A percentile compares a stretch with the other conserved stretches of the same genome.
These are phyloP conservation scores for Parazoanthus darwini DNA, from an alignment of 92 coral and sea anemone genomes.

Conservation along the genomic window DNA sequence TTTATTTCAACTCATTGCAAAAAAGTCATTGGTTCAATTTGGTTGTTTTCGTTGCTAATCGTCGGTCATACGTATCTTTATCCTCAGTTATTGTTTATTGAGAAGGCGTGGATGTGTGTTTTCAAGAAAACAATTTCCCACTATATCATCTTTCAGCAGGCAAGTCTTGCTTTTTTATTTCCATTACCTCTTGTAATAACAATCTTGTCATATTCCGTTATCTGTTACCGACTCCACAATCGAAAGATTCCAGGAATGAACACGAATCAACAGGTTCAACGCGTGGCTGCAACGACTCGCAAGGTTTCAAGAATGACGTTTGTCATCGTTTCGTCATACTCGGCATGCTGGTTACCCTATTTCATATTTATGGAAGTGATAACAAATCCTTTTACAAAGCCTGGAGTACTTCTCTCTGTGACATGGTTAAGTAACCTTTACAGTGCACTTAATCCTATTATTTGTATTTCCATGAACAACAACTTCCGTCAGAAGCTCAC, in stretches of 20 bases:
- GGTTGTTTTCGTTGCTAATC: not conserved
- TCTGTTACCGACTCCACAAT: not conserved
- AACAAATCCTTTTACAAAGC: not conserved
- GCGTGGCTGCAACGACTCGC: not conserved
- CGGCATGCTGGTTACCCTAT: not conserved
- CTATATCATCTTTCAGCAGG: not conserved
- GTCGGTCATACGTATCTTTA: not conserved
- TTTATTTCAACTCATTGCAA: not conserved
- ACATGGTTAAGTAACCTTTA: not conserved
- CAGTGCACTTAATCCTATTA: not conserved
- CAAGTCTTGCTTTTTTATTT: not conserved
- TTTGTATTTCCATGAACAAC: not conserved
- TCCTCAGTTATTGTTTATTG: not conserved
- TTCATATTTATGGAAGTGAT: not conserved
- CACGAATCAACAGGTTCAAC: slow-evolving; percentile 4
- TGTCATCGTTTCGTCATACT: not conserved
- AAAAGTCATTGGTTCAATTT: not conserved
- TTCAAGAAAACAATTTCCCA: not conserved
- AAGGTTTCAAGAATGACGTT: not conserved
- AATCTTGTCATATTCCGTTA: not conserved
- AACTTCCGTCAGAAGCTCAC: not conserved
- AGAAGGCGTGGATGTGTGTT: not conserved
- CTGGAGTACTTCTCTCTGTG: not conserved
- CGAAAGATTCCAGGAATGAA: not conserved
- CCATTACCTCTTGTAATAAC: not conserved